Base-by-base conservation (phyloP, 2,113 vertebrate species). In the Macquaria australasica region DNA sequence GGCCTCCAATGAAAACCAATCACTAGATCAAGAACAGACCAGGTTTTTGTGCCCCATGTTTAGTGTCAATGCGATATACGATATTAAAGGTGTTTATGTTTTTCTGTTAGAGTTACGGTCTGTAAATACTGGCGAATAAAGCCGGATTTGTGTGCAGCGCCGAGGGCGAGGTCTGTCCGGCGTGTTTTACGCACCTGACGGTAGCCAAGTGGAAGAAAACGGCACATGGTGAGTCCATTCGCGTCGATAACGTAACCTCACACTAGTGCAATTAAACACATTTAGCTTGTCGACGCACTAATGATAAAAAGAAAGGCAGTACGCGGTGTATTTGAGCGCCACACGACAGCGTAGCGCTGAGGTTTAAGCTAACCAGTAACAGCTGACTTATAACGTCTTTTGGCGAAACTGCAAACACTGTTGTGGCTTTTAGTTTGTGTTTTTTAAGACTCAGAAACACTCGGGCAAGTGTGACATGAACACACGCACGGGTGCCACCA, bases 211-310 rank as follows among this genome's bases (percentile, higher is more conserved):
- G 60, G 55, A 53, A 63, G 9, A 53, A 86, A 77, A 8, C 67
- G 43, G 0, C 41, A 1, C 9, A 64, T 20, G 91, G 92, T 92
- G 72, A 92, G 91, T 89, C 4, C 3, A 7, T 82, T 73, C 1
- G 4, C 4, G 5, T 28, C 15, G 3, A 43, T 39, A 81, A 41
- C 0, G 28, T 11, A 45, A n/a, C 15, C 2, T 67, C 23, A 45
- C 3, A 18, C 10, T 5, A 6, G 9, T 58, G 0, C 43, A 18
- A 39, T 21, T 25, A 20, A 16, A 20, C n/a, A n/a, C 9, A 9
- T 63, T 3, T n/a, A 1, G 16, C 25, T 31, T 37, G 8, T 71
- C 20, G 55, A 80, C 34, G 51, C 25, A 3, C 2, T 37, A 2
- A n/a, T n/a, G n/a, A n/a, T n/a, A 18, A 50, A 64, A 34, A 58